A percentile compares a stretch with the other conserved stretches of the same genome.
phyloP scores from a whole-genome alignment of 2,113 vertebrate species.

The Paracanthobrama guichenoti region DNA sequence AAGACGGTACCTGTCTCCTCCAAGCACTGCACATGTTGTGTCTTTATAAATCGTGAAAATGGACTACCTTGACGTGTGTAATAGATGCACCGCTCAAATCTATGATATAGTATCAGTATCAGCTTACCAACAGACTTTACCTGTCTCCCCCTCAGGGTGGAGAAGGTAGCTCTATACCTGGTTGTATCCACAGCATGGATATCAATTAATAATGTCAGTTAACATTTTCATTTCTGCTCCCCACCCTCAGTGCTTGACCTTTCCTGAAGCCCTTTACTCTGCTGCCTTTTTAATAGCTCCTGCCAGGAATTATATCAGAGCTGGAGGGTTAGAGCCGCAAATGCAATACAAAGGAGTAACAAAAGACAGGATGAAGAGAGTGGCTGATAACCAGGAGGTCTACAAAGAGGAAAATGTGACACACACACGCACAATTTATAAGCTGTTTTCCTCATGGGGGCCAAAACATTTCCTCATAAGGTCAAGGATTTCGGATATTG shows the following conservation, averaged over 20 bases:
- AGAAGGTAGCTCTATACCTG: not conserved
- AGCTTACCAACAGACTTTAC: not conserved
- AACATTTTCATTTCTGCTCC: slow-evolving; percentile 5
- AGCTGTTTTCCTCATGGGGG: too few relatives aligned
- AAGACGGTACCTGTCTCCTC: slow-evolving; percentile 35
- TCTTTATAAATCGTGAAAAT: not conserved
- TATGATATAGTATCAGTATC: not conserved
- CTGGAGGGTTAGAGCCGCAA: slow-evolving; percentile 33
- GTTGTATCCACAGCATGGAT: slow-evolving; percentile 10
- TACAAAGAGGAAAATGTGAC: not conserved
- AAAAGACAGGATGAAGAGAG: slow-evolving; percentile 48
- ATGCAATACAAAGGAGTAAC: slow-evolving; percentile 41
- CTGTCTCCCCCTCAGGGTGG: not conserved
- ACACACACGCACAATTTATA: not conserved
- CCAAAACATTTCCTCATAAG: too few relatives aligned
- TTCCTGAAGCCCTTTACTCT: slow-evolving; percentile 37
- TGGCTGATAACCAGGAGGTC: slow-evolving; percentile 17
- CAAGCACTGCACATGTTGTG: slow-evolving; percentile 21
- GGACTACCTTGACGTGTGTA: not conserved
- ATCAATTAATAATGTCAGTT: slow-evolving; percentile 34
- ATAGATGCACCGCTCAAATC: not conserved
- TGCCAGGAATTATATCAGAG: slow-evolving; percentile 45
- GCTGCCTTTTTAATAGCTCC: slow-evolving; percentile 24
- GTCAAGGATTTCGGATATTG: too few relatives aligned
- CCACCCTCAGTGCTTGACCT: slow-evolving; percentile 31